These are phyloP conservation scores for Pachypsylla venusta DNA, from an alignment of 1,140 invertebrate genomes.

Conservation along the genomic window DNA sequence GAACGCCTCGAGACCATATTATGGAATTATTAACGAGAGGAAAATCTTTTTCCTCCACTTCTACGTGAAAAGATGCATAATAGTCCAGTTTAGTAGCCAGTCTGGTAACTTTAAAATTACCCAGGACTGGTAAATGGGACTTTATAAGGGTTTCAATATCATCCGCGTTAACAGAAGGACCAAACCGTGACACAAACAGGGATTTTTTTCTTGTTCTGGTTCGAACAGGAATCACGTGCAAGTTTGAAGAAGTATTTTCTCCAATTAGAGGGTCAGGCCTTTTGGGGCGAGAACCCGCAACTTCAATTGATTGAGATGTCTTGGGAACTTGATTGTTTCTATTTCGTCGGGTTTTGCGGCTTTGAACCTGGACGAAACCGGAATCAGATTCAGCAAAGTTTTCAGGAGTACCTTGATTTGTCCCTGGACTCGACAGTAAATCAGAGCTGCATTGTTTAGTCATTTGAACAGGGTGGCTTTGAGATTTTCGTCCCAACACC, in stretches of 20 bases:
- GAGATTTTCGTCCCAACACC: neutral
- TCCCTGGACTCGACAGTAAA: too few species aligned
- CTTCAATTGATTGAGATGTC: neutral
- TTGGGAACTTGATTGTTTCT: neutral
- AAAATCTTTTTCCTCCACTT: neutral
- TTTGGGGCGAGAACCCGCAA: neutral
- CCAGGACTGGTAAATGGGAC: neutral
- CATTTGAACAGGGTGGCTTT: neutral
- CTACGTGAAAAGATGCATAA: neutral
- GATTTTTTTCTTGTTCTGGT: neutral
- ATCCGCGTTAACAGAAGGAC: neutral
- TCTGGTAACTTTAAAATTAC: neutral
- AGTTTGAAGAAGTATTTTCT: neutral
- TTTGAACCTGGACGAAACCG: neutral
- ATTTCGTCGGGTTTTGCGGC: neutral
- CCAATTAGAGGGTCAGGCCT: neutral
- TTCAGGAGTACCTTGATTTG: neutral
- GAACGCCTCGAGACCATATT: neutral
- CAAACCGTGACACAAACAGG: neutral
- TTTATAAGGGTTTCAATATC: neutral
- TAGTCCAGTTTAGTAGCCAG: neutral
- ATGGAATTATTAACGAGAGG: neutral
- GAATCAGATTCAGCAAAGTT: neutral
- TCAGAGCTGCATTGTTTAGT: neutral
- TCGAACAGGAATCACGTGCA: neutral